Evolutionary conservation across 2,888 invertebrate species (phyloP), one percentile per base, ranked within the genome.

Genomic region (Stenodema calcarata): DNA sequence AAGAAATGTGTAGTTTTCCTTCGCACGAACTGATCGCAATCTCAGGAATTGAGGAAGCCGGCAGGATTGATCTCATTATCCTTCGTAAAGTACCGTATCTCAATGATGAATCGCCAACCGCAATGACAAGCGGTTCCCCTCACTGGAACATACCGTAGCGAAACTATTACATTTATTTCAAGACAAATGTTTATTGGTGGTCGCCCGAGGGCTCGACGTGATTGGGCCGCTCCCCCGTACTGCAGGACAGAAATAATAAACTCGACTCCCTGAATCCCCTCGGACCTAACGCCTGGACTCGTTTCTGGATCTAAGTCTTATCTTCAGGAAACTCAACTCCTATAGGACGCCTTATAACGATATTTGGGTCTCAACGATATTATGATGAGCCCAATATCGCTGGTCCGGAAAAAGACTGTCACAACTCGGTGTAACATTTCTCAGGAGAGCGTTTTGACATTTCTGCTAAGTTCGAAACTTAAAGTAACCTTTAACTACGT

Each of bases 131-230:
- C 11, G 62, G 62, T 62, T 62, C 62, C 62, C 62, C n/a, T n/a
- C 11, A 14, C 16, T 14, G 73, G 35, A 35, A 12, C 78, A 44
- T 78, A 78, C 44, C 78, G 44, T 44, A 78, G 78, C 44, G 78
- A 78, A 78, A 78, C 78, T 78, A 78, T 78, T 78, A 78, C 78
- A 78, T 78, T 78, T 78, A 78, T 78, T 78, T 78, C 44, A 78
- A 78, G 78, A 78, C 78, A 78, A 78, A 78, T 78, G 78, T 78
- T 78, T 78, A 78, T 78, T 78, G 78, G 80, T 62, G 80, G 80
- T 54, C 80, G 80, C 80, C 80, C 14, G 50, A 50, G 30, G 80
- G 80, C 50, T 9, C 14, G 23, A 54, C 54, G 54, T 80, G 80
- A 80, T 80, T 80, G 80, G 80, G 54, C 80, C 80, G 62, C 80